Percentiles rank a stretch among this genome's conserved stretches.
Conservation (phyloP, 2,888 invertebrate genomes). For the Colostygia pectinataria region DNA sequence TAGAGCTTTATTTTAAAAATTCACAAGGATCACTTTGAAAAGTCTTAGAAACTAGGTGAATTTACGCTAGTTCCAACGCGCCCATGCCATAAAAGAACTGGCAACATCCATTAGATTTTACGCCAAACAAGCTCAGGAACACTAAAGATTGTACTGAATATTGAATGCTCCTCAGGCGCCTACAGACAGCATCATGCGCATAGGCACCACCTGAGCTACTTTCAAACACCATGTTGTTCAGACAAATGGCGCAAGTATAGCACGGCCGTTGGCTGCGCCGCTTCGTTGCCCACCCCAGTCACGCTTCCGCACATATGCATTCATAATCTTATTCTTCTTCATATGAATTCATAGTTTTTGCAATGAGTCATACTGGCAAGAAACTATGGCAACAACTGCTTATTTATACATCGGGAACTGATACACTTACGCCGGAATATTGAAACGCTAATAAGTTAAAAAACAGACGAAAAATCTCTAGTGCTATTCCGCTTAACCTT, state of each 20-base stretch:
- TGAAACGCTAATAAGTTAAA: no score
- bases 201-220: not conserved
- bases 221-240: slow-evolving; percentile 9
- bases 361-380: slow-evolving; percentile 12
- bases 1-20: no score
- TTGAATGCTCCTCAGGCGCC: no score
- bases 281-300: slow-evolving; percentile 52
- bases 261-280: slow-evolving; percentile 52
- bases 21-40: no score
- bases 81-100: no score
- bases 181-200: not conserved
- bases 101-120: no score
- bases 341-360: slow-evolving; percentile 23
- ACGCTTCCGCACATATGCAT: slow-evolving; percentile 40
- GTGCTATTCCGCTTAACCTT: no score
- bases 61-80: no score
- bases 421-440: not conserved
- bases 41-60: no score
- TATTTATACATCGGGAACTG: not conserved
- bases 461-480: no score
- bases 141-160: no score
- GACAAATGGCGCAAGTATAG: slow-evolving; percentile 39
- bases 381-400: not conserved
- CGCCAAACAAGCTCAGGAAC: no score
- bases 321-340: slow-evolving; percentile 33